Conservation (phyloP, 2,113 vertebrate species). For the Chrysemys picta region DNA sequence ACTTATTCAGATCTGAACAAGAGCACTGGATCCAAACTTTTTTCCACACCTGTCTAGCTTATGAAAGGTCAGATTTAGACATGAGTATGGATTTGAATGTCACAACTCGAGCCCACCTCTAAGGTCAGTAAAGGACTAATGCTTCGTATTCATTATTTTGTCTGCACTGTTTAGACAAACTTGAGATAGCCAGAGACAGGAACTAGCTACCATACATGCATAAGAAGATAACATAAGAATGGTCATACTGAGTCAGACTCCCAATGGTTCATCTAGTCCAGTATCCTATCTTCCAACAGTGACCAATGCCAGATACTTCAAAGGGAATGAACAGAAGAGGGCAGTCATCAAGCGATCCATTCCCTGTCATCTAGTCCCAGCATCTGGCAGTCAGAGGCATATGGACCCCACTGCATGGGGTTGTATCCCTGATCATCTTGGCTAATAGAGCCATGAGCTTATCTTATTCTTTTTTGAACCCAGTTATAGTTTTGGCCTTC, state of each 20-base stretch:
- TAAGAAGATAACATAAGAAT: neutral
- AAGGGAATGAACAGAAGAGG: neutral
- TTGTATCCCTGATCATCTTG: neutral
- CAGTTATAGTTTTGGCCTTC: neutral
- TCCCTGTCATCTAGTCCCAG: neutral
- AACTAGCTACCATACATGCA: neutral
- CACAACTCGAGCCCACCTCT: neutral
- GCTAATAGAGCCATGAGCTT: neutral
- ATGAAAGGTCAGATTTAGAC: neutral
- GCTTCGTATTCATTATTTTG: neutral
- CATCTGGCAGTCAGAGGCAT: neutral
- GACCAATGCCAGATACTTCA: neutral
- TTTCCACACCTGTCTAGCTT: neutral
- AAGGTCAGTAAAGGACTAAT: neutral
- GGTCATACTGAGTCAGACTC: neutral
- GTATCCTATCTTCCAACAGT: neutral
- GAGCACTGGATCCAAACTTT: neutral
- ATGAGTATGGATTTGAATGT: neutral
- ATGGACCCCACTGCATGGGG: neutral
- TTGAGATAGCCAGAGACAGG: neutral
- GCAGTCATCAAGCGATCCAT: neutral
- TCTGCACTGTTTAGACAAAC: neutral
- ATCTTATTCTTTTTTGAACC: neutral
- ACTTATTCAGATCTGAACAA: neutral
- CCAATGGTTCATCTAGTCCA: neutral